phyloP scores from a whole-genome alignment of 2,888 invertebrate genomes.

The Rhamnusium bicolor region DNA sequence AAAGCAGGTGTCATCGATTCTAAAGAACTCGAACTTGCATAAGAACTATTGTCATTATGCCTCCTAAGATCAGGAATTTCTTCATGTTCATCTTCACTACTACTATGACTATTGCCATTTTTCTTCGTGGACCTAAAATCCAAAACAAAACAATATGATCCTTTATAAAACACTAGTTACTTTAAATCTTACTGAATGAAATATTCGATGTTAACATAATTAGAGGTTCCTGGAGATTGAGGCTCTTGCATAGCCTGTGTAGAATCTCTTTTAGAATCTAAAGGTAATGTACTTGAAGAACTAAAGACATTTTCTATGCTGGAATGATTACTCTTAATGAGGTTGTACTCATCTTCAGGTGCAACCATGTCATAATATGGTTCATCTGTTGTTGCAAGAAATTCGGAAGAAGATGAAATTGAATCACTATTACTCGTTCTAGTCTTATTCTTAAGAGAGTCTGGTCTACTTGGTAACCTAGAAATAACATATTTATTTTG shows the following conservation, averaged over 20 bases:
- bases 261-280: constrained; percentile 71
- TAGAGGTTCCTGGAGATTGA: constrained; percentile 87
- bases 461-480: constrained; percentile 62
- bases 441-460: constrained; percentile 60
- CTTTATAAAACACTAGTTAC: background rate
- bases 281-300: constrained; percentile 76
- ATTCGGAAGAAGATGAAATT: constrained; percentile 74
- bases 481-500: background rate
- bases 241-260: constrained; percentile 75
- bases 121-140: constrained; percentile 59
- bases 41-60: constrained; percentile 69
- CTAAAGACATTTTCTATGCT: constrained; percentile 79
- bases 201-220: constrained; percentile 95
- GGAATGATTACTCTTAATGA: constrained; percentile 73
- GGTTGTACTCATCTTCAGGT: constrained; percentile 71
- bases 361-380: constrained; percentile 84
- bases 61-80: constrained; percentile 70
- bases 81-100: constrained; percentile 68
- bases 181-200: constrained; percentile 82
- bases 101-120: constrained; percentile 62
- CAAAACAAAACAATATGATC: background rate
- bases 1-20: constrained; percentile 73
- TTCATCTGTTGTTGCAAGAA: constrained; percentile 76
- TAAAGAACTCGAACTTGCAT: constrained; percentile 71
- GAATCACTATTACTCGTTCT: constrained; percentile 69